Base-by-base conservation (phyloP, 2,888 invertebrate species). In the Morpho helenor region DNA sequence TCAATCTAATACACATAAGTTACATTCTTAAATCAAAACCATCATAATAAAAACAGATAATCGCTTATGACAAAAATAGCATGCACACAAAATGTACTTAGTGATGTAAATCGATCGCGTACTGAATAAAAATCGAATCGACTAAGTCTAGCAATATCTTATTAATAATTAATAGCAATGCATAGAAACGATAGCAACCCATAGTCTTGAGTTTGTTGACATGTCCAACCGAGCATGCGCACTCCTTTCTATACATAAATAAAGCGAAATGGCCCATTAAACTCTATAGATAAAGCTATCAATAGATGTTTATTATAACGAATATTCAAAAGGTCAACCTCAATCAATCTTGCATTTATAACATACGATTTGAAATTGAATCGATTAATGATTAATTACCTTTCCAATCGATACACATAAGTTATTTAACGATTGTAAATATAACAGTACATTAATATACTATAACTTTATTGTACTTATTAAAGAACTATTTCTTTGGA, bases 191-290 rank as follows among this genome's bases (percentile, higher is more conserved):
- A 46, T 58, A 60, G 60, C 63, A 62, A 64, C 61, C 65, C 66
- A 62, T 62, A 31, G 63, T 62, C 62, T 57, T 65, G 66, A 64
- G 67, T 69, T 81, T 84, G 89, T 88, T 88, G 87, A 86, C 88
- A 87, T 53, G 47, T 84, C 79, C 75, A 69, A 71, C 77, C 73
- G 83, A 70, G 80, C 87, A 88, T 89, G 89, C 89, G 88, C 87
- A 83, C 64, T 74, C 65, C 63, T 73, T 71, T 68, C 71, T 78
- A 82, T 84, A 76, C 79, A 85, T 85, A 85, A 84, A 87, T 84
- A 87, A 87, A 63, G 62, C 65, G 62, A 66, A 68, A 63, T 64
- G 57, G 62, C 63, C 57, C 64, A 75, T 77, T 72, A 75, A 77
- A 77, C 57, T 54, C 46, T 45, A 60, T 62, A 49, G 55, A 59